Percentiles rank a stretch among this genome's conserved stretches.
These are phyloP conservation scores for Bombus huntii DNA, from an alignment of 1,140 invertebrate species.

Conservation along the genomic window DNA sequence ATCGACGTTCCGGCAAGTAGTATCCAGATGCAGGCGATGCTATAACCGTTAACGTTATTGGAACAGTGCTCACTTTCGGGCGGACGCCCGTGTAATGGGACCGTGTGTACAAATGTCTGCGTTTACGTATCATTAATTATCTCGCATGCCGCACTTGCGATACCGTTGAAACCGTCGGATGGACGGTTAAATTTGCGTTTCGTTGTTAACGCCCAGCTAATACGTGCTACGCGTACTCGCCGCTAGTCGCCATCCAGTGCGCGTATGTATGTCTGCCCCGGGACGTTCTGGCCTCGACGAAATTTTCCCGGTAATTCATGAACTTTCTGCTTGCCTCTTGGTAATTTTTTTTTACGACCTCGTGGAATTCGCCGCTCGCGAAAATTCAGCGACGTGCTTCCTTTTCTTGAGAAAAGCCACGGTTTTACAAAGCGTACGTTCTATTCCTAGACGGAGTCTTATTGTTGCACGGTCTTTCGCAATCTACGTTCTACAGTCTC, in stretches of 20 bases:
- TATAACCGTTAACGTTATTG: conserved; percentile 38
- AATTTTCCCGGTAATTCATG: background rate
- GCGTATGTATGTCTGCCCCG: background rate
- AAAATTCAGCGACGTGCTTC: too few relatives aligned
- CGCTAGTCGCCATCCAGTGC: background rate
- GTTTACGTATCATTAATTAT: conserved; percentile 52
- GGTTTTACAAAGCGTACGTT: too few relatives aligned
- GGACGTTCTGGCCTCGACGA: background rate
- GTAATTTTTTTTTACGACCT: background rate
- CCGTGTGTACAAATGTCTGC: conserved; percentile 51
- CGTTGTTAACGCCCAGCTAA: conserved; percentile 4
- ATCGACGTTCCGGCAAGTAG: conserved; percentile 38
- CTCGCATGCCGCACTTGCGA: conserved; percentile 20
- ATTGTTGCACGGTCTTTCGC: too few relatives aligned
- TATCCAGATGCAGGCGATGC: conserved; percentile 32
- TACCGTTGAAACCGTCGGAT: conserved; percentile 21
- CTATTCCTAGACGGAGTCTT: too few relatives aligned
- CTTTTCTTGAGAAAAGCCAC: too few relatives aligned
- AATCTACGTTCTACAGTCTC: too few relatives aligned
- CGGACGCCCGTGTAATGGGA: background rate
- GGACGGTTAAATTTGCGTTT: conserved; percentile 32
- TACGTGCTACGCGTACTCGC: background rate
- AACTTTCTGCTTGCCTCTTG: background rate
- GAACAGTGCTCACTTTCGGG: conserved; percentile 38
- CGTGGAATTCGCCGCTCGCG: background rate